phyloP scores from a whole-genome alignment of 2,888 invertebrate genomes.

The Apodemia hepburni region DNA sequence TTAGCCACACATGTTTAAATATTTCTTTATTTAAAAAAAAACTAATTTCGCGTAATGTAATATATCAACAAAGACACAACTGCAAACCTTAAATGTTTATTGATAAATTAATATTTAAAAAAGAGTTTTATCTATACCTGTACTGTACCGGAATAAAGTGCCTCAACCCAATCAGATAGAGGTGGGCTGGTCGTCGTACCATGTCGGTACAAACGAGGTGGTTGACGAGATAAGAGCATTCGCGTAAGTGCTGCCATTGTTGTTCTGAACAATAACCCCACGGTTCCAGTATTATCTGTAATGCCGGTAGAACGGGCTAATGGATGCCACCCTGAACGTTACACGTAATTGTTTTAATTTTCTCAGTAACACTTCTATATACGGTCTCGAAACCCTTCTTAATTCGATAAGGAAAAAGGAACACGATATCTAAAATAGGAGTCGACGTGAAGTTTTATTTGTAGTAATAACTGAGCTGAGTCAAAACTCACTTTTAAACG shows the following conservation, averaged over 20 bases:
- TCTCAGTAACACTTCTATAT: conserved; percentile 29
- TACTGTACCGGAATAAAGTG: background rate
- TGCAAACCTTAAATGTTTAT: background rate
- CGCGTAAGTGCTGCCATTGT: conserved; percentile 60
- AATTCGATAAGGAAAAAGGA: conserved; percentile 8
- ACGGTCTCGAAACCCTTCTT: conserved; percentile 14
- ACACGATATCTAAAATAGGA: conserved; percentile 7
- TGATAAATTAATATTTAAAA: background rate
- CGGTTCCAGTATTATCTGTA: conserved; percentile 55
- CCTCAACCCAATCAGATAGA: conserved; percentile 27
- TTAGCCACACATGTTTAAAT: too few relatives aligned
- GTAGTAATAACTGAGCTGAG: background rate
- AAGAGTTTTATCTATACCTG: background rate
- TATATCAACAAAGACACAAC: background rate
- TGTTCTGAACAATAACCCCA: conserved; percentile 59
- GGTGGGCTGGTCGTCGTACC: conserved; percentile 43
- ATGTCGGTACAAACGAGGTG: conserved; percentile 56
- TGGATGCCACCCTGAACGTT: conserved; percentile 50
- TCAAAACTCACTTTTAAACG: too few relatives aligned
- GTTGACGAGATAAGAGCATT: conserved; percentile 60
- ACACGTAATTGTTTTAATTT: conserved; percentile 64
- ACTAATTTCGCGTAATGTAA: too few relatives aligned
- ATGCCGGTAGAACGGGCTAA: conserved; percentile 50
- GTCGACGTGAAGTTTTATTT: conserved; percentile 5
- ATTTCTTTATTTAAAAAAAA: too few relatives aligned